Base-by-base conservation (phyloP, 1,140 invertebrate genomes). In the Drosophila sproati region DNA sequence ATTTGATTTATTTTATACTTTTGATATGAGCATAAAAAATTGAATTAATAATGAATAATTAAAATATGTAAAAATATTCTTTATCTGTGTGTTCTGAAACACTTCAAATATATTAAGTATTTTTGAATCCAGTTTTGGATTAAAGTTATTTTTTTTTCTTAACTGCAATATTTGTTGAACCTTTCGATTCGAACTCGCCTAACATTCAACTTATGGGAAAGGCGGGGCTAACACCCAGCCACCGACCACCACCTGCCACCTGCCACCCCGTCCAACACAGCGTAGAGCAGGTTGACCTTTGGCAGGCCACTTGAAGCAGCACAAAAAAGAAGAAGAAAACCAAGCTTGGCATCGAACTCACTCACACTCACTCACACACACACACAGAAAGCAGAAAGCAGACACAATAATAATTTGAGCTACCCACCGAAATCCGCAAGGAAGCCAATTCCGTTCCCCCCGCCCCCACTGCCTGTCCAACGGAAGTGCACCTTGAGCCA, bases 341-440 rank as follows among this genome's bases (percentile, higher is more conserved):
- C 20, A 32, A 59, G n/a, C 39, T 47, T 37, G 28, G 29, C 64
- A 35, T 39, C 20, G 41, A 31, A 50, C 2, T 52, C 62, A 52
- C 20, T 29, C 39, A 72, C 45, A 63, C 29, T 43, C 3, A 59
- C 32, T 29, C 3, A 43, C 12, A 54, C 2, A 62, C 32, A 41
- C 32, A 64, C 20, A 37, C 41, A 61, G 6, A 43, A 6, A 63
- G 28, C 8, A n/a, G 3, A 59, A 60, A 50, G 61, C 80, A 80
- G 74, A 82, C 80, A 73, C 76, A 76, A 78, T 81, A 78, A 67
- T 73, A 66, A 80, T 76, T 66, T 67, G 37, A 75, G 43, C 56
- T 63, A 48, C 28, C 10, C 35, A 51, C 12, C 39, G 41, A 56
- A 71, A 45, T 39, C 39, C 35, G 43, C 35, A 45, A 64, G 56